A percentile compares a stretch with the other conserved stretches of the same genome.
These are phyloP conservation scores for Sceloporus tristichus DNA, from an alignment of 2,113 vertebrate species.

Conservation along the genomic window DNA sequence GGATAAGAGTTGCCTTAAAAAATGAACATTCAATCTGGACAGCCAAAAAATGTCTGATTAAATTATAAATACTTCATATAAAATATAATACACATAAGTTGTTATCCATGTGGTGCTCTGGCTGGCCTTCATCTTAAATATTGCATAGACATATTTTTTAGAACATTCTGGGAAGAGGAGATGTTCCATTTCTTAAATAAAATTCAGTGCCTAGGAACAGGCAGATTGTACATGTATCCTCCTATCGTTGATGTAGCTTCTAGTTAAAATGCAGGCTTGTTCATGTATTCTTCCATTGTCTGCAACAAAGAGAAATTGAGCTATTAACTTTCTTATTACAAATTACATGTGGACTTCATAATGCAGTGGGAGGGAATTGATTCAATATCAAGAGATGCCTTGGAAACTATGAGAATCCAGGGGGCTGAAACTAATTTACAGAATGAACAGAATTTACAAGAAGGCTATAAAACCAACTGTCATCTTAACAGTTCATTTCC, in stretches of 20 bases:
- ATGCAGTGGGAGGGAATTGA: not conserved
- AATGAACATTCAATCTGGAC: conserved; percentile 52
- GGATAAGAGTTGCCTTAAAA: conserved; percentile 59
- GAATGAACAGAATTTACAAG: not conserved
- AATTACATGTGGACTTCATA: not conserved
- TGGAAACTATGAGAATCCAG: not conserved
- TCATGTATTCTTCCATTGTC: conserved; percentile 96
- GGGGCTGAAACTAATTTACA: not conserved
- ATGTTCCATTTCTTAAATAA: conserved; percentile 63
- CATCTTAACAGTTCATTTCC: not conserved
- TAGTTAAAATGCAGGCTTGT: conserved; percentile 88
- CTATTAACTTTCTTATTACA: conserved; percentile 4
- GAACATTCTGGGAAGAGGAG: conserved; percentile 23
- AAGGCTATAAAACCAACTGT: not conserved
- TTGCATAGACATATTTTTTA: conserved; percentile 69
- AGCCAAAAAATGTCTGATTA: conserved; percentile 45
- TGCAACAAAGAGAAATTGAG: conserved; percentile 68
- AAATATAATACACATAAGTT: conserved; percentile 60
- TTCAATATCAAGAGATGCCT: not conserved
- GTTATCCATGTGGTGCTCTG: conserved; percentile 64
- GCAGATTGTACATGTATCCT: conserved; percentile 30
- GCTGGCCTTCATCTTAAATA: conserved; percentile 73
- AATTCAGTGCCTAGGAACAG: conserved; percentile 53
- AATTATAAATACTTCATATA: conserved; percentile 47
- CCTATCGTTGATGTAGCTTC: conserved; percentile 45